Evolutionary conservation across 2,113 vertebrate species (phyloP), one percentile per base, ranked within the genome.

Genomic region (Bubo blakistoni): DNA sequence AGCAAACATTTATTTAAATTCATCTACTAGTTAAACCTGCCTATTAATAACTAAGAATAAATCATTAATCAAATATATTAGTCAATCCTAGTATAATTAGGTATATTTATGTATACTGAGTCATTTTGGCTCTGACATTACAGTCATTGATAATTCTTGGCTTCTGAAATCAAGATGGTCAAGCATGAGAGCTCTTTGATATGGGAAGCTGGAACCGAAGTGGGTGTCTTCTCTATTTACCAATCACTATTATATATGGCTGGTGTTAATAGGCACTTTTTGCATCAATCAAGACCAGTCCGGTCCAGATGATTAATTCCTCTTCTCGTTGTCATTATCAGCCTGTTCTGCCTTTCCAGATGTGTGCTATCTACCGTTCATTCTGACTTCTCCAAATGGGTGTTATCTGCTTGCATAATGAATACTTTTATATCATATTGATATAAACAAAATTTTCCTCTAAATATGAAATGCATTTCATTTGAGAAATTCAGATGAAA

Each of bases 281-380:
- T 0, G 0, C 10, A 72, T 38, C 12, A n/a, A 1, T 18, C 20
- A 59, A 72, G 26, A 65, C 7, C 15, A 44, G 9, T 32, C 25
- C 59, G 13, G 16, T 54, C 20, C 67, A 61, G 11, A 10, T 4
- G 26, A 59, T n/a, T 25, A 52, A 46, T 46, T 80, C 32, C 32
- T 62, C 7, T 51, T 71, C 9, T 78, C 26, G 29, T 38, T 59
- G 44, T 29, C 19, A 59, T 13, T n/a, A 40, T n/a, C 25, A 59
- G 29, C 27, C 36, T 57, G 11, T 57, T 63, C 17, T 71, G 44
- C 46, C 46, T 47, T 74, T 25, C 14, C 24, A 67, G n/a, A 47
- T 30, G 7, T 34, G 6, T 30, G 2, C 34, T 38, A 40, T 29
- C 16, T 26, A 44, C 4, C 6, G 18, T 46, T 67, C 46, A n/a